Evolutionary conservation across 2,797 vertebrate species (phyloP), one percentile per base, ranked within the genome.

Genomic region (Platalea minor): DNA sequence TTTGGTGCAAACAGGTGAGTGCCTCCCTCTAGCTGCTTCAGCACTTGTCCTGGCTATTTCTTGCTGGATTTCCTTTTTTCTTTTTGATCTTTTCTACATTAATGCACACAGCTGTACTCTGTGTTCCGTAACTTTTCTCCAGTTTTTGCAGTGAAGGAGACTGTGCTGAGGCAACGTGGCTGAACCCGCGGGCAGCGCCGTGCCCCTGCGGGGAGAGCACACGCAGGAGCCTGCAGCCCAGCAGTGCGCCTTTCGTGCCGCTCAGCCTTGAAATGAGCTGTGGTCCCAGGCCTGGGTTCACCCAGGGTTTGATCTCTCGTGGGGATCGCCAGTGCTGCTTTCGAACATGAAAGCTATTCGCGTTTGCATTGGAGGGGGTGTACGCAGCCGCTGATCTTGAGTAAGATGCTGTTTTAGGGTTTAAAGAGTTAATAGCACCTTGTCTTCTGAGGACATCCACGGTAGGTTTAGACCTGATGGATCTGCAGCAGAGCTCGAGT

Each of bases 1-100:
- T 81, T 78, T 63, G 33, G 74, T 78, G 91, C 51, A 46, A 67
- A 35, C 76, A 92, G 96, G 97, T 97, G 93, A 97, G 97, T 97
- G 78, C 51, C 45, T 90, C 48, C 26, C 20, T 26, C 50, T 31
- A 4, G 23, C 61, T 57, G 63, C 70, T 69, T 83, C 72, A 41
- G 56, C 0, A 0, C 31, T 89, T 33, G 28, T 70, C 57, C 69
- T 76, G 10, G 15, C 45, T 91, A 31, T 18, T 43, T 72, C 51
- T 60, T 64, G 24, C 31, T 65, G 41, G 48, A 53, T 85, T 67
- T n/a, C 18, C 8, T n/a, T 53, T 41, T 39, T 61, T 21, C 4
- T 10, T 41, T 35, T 12, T 6, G 51, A 78, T 33, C 46, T 72
- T 73, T 33, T 35, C 37, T 60, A 3, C 63, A 13, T 10, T 31